Base-by-base conservation (phyloP, 2,888 invertebrate species). In the Andrena marginata region DNA sequence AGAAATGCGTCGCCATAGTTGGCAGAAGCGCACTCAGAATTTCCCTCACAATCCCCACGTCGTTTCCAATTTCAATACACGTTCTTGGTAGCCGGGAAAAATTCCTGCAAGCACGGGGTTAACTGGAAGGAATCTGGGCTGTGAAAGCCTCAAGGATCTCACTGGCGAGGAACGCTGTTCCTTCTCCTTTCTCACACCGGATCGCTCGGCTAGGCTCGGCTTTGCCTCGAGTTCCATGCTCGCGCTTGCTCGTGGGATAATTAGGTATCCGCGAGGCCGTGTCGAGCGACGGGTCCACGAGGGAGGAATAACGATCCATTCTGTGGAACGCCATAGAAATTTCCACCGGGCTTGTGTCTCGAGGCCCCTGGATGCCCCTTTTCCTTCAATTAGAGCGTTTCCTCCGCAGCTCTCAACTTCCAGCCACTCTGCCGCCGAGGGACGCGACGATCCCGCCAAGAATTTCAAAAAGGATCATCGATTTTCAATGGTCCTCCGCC, bases 131-230 rank as follows among this genome's bases (percentile, higher is more conserved):
- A 59, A 69, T 69, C 69, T 23, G 35, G 56, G 42, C 69, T 42
- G 69, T 42, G 69, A 59, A 69, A 59, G 69, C 56, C 42, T 69
- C 56, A 5, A 56, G 42, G 69, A 59, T 69, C 69, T 10, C 23
- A 31, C 56, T n/a, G 31, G 26, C 60, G 23, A 69, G 69, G 69
- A 69, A 69, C 68, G 35, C 20, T 54, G 65, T 80, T 84, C 81
- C 67, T 80, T 72, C 80, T 72, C 64, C 51, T 85, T 71, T 82
- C 84, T 84, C n/a, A 48, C 79, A 56, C 51, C 23, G 62, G 73
- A 75, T 62, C 26, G 48, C 59, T n/a, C 4, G 35, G 62, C 62
- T 20, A 33, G 60, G 31, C 31, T 23, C 26, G 29, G 33, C 62
- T 31, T n/a, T 23, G 33, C 54, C 35, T 23, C 56, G 71, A 26